Evolutionary conservation across 2,888 invertebrate species (phyloP).

Genomic region (Eupithecia pulchellata): DNA sequence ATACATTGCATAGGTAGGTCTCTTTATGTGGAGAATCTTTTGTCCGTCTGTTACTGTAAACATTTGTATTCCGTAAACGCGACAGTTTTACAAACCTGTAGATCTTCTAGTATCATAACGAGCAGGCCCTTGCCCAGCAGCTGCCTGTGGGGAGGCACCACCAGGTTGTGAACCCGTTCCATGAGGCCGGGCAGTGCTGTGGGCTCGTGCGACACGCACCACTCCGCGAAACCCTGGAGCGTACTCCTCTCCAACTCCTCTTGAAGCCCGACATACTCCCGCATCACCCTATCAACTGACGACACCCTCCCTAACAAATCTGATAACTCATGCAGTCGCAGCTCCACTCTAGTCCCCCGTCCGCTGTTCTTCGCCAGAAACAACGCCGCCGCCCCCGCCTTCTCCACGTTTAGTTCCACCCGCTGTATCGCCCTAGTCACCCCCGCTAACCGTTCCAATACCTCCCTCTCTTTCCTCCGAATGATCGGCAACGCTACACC

Average conservation of each 20-base stretch:
- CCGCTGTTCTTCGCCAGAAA: constrained; percentile 72
- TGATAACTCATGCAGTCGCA: constrained; percentile 86
- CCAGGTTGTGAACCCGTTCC: constrained; percentile 87
- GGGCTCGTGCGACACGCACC: constrained; percentile 88
- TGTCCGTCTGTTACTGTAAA: constrained; percentile 14
- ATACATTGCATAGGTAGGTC: too few relatives aligned
- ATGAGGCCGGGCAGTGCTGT: constrained; percentile 87
- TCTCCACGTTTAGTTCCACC: constrained; percentile 67
- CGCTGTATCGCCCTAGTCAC: constrained; percentile 66
- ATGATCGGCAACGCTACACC: constrained; percentile 87
- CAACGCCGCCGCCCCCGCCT: constrained; percentile 59
- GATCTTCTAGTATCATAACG: constrained; percentile 63
- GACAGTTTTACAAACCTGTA: constrained; percentile 63
- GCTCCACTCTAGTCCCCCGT: constrained; percentile 80
- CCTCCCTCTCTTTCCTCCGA: constrained; percentile 85
- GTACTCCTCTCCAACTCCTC: constrained; percentile 87
- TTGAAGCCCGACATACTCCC: constrained; percentile 82
- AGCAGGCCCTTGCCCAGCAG: constrained; percentile 80
- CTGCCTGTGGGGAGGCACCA: constrained; percentile 80
- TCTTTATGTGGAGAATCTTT: constrained; percentile 29
- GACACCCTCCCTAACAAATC: constrained; percentile 86
- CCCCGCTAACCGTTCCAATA: constrained; percentile 78
- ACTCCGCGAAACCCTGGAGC: constrained; percentile 88
- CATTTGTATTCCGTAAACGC: constrained; percentile 1
- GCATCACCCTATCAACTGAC: constrained; percentile 86